These are phyloP conservation scores for Drosophila anomalata DNA, from an alignment of 2,888 invertebrate genomes.

Conservation along the genomic window DNA sequence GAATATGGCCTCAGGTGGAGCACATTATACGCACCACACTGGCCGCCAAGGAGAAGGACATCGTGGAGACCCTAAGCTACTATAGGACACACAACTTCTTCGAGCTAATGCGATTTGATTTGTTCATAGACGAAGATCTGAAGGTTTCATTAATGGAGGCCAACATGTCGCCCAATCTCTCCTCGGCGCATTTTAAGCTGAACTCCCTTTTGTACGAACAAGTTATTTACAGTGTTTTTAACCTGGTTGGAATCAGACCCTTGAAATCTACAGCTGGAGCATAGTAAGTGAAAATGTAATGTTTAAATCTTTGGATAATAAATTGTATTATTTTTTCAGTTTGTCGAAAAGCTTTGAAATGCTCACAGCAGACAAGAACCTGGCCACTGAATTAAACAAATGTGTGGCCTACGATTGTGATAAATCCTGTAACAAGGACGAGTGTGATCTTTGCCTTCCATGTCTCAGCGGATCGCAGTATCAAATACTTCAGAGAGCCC, in stretches of 20 bases:
- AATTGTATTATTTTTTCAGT: constrained; percentile 70
- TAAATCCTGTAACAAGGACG: constrained; percentile 87
- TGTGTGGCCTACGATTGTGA: constrained; percentile 86
- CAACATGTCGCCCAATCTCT: constrained; percentile 99
- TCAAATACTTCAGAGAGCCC: constrained; percentile 87
- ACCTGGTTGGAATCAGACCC: constrained; percentile 89
- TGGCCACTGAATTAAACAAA: constrained; percentile 89
- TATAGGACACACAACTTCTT: constrained; percentile 90
- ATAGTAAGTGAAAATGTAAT: constrained; percentile 33
- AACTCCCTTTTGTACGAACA: constrained; percentile 96
- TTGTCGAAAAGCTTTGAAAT: constrained; percentile 85
- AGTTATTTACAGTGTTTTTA: constrained; percentile 92
- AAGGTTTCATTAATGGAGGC: constrained; percentile 96
- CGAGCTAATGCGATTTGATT: constrained; percentile 97
- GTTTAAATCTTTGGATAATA: neutral
- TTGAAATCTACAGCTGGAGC: constrained; percentile 81
- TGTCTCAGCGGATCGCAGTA: constrained; percentile 88
- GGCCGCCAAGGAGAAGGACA: constrained; percentile 89
- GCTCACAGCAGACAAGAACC: constrained; percentile 91
- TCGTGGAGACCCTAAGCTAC: constrained; percentile 86
- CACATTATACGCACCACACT: constrained; percentile 90
- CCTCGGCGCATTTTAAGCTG: constrained; percentile 95
- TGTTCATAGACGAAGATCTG: constrained; percentile 94
- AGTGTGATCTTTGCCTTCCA: constrained; percentile 91
- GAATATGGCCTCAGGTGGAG: constrained; percentile 92